Percentiles rank a stretch among this genome's conserved stretches.
Evolutionary conservation across 2,888 invertebrate genomes (phyloP).

Genomic region (Leuctra nigra): DNA sequence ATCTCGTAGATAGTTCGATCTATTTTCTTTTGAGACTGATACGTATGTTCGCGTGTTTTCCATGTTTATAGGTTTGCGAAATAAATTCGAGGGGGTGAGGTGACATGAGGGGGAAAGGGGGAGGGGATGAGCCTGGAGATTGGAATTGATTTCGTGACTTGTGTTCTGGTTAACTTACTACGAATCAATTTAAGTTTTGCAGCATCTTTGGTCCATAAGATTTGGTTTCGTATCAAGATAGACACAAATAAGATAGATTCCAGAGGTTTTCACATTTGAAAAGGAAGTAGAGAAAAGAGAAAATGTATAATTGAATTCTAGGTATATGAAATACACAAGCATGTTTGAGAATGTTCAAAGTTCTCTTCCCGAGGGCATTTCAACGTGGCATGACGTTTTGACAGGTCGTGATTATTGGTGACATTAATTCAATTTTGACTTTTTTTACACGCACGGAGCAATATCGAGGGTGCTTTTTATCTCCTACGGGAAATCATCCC

Average conservation of each 20-base stretch:
- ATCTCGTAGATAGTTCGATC: not conserved
- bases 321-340: not conserved
- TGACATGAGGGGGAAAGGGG: not conserved
- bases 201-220: not conserved
- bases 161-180: constrained; percentile 18
- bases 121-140: constrained; percentile 9
- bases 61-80: constrained; percentile 14
- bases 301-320: not conserved
- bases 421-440: constrained; percentile 2
- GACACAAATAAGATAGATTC: no score
- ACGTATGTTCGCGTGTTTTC: constrained; percentile 13
- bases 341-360: not conserved
- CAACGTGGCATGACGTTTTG: constrained; percentile 1
- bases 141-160: constrained; percentile 24
- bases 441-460: constrained; percentile 4
- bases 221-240: not conserved
- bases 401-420: constrained; percentile 5
- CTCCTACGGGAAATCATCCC: constrained; percentile 3
- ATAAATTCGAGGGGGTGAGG: not conserved
- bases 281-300: not conserved
- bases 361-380: not conserved
- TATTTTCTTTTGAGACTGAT: not conserved
- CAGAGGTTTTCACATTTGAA: not conserved
- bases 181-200: constrained; percentile 15
- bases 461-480: not conserved